Conservation (phyloP, 2,888 invertebrate genomes). For the Deilephila elpenor region DNA sequence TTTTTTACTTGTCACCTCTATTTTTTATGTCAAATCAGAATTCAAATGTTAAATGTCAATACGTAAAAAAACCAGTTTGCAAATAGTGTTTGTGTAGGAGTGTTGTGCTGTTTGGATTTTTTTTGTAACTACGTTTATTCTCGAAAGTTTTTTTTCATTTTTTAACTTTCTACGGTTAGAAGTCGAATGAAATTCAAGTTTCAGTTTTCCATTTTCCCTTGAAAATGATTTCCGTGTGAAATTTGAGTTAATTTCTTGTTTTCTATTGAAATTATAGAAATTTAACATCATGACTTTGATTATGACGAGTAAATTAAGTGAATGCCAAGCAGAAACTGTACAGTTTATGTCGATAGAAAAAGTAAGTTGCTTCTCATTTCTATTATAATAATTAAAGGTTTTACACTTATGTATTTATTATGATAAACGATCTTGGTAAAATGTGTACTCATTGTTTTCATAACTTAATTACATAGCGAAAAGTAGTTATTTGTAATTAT, state of each 20-base stretch:
- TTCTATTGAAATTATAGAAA: background rate
- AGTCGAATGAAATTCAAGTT: background rate
- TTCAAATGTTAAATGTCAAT: background rate
- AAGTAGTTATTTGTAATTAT: no score
- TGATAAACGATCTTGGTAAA: no score
- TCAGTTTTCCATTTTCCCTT: background rate
- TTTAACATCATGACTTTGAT: constrained; percentile 73
- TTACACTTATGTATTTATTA: no score
- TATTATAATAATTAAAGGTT: no score
- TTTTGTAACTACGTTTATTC: background rate
- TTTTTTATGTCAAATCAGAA: no score
- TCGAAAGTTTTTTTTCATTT: background rate
- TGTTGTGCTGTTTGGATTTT: background rate
- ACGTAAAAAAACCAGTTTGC: constrained; percentile 14
- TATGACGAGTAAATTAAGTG: constrained; percentile 79
- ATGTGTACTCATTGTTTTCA: no score
- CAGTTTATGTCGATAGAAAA: constrained; percentile 80
- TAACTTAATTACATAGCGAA: no score
- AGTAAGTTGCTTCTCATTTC: constrained; percentile 56
- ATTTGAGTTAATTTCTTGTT: no score
- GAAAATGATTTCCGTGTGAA: background rate
- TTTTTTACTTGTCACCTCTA: no score
- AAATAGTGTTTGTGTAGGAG: background rate
- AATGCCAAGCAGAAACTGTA: constrained; percentile 76
- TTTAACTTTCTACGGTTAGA: background rate